Percentiles rank a stretch among this genome's conserved stretches.
Evolutionary conservation across 2,888 invertebrate genomes (phyloP).

Genomic region (Drosophila nigritarsus): DNA sequence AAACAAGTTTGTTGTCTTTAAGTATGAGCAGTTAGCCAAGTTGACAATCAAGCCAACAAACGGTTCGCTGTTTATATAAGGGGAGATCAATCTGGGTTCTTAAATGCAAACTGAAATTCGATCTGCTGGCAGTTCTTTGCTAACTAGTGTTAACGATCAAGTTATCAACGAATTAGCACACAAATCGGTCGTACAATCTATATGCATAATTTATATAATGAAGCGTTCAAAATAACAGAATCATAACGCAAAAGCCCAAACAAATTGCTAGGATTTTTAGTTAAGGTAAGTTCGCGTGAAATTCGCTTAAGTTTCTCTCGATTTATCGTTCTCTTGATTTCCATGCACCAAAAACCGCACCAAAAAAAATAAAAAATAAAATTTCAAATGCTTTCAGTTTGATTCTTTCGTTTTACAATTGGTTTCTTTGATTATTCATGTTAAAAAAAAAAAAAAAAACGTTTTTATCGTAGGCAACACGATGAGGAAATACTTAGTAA

Average conservation of each 20-base stretch:
- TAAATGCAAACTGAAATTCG: constrained; percentile 45
- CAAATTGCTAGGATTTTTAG: constrained; percentile 69
- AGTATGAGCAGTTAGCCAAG: constrained; percentile 23
- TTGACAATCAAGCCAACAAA: constrained; percentile 19
- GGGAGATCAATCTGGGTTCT: constrained; percentile 34
- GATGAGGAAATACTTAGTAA: constrained; percentile 9
- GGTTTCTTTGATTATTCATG: constrained; percentile 8
- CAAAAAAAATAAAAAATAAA: constrained; percentile 17
- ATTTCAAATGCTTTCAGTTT: constrained; percentile 43
- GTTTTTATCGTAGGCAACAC: constrained; percentile 16
- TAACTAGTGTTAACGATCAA: constrained; percentile 54
- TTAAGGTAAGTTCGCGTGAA: constrained; percentile 80
- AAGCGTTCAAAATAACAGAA: constrained; percentile 35
- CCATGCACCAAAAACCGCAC: constrained; percentile 78
- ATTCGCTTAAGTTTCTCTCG: constrained; percentile 54
- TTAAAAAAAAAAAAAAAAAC: not conserved
- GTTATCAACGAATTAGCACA: constrained; percentile 62
- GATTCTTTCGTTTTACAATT: constrained; percentile 19
- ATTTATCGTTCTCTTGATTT: constrained; percentile 32
- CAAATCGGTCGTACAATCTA: constrained; percentile 47
- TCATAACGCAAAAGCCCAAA: constrained; percentile 52
- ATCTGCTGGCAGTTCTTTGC: constrained; percentile 37
- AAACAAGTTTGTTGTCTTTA: constrained; percentile 45
- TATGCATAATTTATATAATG: constrained; percentile 28
- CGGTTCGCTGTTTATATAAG: constrained; percentile 27